Base-by-base conservation (phyloP, 2,888 invertebrate genomes). In the Polylopha cassiicola region DNA sequence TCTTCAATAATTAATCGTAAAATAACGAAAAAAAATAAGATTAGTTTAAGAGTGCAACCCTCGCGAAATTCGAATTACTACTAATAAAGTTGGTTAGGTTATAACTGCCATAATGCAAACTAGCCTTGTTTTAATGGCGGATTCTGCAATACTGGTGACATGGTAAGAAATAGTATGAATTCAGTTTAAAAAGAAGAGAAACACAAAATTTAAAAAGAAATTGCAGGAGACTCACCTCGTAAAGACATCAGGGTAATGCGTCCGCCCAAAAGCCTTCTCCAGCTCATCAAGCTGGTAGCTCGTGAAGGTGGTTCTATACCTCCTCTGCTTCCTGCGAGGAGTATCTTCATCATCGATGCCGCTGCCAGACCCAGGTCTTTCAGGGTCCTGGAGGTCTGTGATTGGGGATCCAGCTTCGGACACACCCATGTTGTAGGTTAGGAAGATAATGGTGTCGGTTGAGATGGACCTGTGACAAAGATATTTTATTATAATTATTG, bases 191-290 rank as follows among this genome's bases (percentile, higher is more conserved):
- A 10, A 26, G 18, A 24, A 31, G 2, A 14, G 11, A 7, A 4
- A 27, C 7, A 2, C 15, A n/a, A 22, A 9, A 10, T 24, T 7
- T 29, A 8, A 10, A 9, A 13, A 20, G 4, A 2, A 8, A 10
- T 1, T 3, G 10, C 2, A 28, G 30, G 31, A 48, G n/a, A n/a
- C 79, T 75, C 67, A 95, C 95, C 95, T 93, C 18, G 98, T 98
- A 82, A 98, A 98, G 3, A 98, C 98, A 78, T 98, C 98, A 26
- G 98, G 98, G 75, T 98, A 98, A 77, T 98, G 98, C 4, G 98
- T 98, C 67, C 97, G 91, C n/a, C 97, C 94, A 73, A 98, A 98
- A 0, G 97, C 97, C 71, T 98, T 98, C 79, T 98, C 98, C 57
- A 98, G 84, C 71, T 98, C 98, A 78, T 98, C 98, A 44, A 98